Evolutionary conservation across 1,140 invertebrate species (phyloP).

Genomic region (Hetaerina americana): DNA sequence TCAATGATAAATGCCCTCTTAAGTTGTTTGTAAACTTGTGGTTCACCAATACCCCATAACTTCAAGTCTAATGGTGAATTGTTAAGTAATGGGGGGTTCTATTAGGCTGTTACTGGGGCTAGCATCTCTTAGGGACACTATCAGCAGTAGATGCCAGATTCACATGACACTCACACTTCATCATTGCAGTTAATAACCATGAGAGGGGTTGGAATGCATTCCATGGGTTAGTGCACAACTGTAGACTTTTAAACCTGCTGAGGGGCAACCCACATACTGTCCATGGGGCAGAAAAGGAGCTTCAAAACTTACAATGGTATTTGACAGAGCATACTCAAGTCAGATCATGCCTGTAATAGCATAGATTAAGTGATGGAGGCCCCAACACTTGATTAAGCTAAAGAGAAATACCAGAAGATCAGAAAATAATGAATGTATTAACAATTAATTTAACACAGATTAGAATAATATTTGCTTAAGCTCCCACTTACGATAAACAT

Average conservation of each 20-base stretch:
- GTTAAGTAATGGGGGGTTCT: not conserved
- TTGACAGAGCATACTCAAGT: not conserved
- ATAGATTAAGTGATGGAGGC: not conserved
- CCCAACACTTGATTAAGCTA: not conserved
- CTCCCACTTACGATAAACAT: not conserved
- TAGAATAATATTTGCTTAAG: constrained; percentile 1
- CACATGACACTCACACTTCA: not conserved
- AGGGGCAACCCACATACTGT: not conserved
- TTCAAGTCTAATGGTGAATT: not conserved
- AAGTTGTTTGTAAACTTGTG: not conserved
- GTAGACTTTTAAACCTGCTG: not conserved
- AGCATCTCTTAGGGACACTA: not conserved
- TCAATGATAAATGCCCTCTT: not conserved
- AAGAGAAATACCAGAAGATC: not conserved
- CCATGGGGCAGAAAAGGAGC: not conserved
- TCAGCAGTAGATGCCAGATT: not conserved
- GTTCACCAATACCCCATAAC: too few species aligned
- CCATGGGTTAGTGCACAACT: not conserved
- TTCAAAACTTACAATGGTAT: not conserved
- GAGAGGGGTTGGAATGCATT: not conserved
- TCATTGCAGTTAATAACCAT: not conserved
- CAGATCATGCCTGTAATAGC: not conserved
- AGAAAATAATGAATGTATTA: not conserved
- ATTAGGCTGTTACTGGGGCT: not conserved
- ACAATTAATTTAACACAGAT: not conserved